Conservation (phyloP, 2,113 vertebrate genomes). For the Aramus guarauna region DNA sequence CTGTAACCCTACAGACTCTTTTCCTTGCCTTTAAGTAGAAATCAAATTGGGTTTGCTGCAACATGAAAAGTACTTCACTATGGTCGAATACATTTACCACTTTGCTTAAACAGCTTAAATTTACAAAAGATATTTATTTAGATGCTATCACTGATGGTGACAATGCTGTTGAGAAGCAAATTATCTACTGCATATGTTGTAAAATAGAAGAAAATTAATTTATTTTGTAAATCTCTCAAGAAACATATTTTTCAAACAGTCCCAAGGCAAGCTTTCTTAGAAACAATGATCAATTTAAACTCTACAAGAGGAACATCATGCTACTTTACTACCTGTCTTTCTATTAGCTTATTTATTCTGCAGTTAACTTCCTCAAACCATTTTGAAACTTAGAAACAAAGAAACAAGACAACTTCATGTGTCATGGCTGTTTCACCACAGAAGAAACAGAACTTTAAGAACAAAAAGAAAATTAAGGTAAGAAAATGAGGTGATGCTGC, state of each 20-base stretch:
- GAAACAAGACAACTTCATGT: not conserved
- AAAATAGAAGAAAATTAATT: not conserved
- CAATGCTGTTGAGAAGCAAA: not conserved
- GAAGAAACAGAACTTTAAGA: not conserved
- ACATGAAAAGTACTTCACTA: not conserved
- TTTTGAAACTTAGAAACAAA: not conserved
- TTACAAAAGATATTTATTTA: not conserved
- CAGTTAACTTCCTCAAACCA: not conserved
- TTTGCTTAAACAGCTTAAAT: not conserved
- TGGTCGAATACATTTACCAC: not conserved
- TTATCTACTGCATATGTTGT: not conserved
- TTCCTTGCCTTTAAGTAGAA: not conserved
- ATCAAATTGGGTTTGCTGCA: not conserved
- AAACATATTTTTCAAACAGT: not conserved
- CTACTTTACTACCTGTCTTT: not conserved
- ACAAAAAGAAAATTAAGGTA: not conserved
- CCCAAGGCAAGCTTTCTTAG: not conserved
- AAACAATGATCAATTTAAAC: not conserved
- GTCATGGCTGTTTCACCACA: not conserved
- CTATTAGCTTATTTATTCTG: not conserved
- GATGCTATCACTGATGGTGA: not conserved
- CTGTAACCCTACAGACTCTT: not conserved
- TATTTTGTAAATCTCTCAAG: not conserved
- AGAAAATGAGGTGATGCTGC: not conserved
- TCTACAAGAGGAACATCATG: not conserved